Conservation (phyloP, 2,888 invertebrate species). For the Lathronympha strigana region DNA sequence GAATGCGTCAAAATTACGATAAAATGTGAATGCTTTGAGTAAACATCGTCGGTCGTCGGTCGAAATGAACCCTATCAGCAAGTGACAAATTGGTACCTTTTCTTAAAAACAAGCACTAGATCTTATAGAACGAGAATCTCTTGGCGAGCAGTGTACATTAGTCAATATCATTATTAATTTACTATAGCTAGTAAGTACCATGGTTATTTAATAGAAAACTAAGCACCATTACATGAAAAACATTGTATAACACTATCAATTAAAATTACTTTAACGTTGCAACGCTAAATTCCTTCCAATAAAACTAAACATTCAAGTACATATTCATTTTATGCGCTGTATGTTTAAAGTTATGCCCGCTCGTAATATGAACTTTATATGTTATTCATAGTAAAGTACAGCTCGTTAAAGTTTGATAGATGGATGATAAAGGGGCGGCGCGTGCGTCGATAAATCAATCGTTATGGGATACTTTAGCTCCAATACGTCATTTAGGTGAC, state of each 20-base stretch:
- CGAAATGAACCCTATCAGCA: too few species aligned
- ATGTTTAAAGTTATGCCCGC: conserved; percentile 5
- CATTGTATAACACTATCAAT: too few species aligned
- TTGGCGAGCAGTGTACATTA: too few species aligned
- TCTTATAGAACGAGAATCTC: too few species aligned
- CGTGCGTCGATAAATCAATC: conserved; percentile 63
- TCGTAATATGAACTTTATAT: conserved; percentile 25
- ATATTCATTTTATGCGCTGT: not conserved
- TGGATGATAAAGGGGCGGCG: conserved; percentile 71
- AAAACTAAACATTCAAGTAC: not conserved
- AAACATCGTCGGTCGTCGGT: too few species aligned
- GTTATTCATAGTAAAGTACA: conserved; percentile 25
- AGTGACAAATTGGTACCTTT: too few species aligned
- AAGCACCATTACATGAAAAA: not conserved
- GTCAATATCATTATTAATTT: too few species aligned
- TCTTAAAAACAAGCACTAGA: too few species aligned
- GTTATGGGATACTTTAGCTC: conserved; percentile 42
- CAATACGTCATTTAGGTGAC: conserved; percentile 24
- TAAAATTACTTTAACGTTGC: not conserved
- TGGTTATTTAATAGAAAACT: too few species aligned
- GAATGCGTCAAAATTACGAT: too few species aligned
- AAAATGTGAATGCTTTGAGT: too few species aligned
- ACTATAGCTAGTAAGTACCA: too few species aligned
- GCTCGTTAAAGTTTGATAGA: conserved; percentile 66
- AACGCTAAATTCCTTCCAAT: not conserved